phyloP scores from a whole-genome alignment of 2,797 vertebrate genomes.

The Gallinago stenura region DNA sequence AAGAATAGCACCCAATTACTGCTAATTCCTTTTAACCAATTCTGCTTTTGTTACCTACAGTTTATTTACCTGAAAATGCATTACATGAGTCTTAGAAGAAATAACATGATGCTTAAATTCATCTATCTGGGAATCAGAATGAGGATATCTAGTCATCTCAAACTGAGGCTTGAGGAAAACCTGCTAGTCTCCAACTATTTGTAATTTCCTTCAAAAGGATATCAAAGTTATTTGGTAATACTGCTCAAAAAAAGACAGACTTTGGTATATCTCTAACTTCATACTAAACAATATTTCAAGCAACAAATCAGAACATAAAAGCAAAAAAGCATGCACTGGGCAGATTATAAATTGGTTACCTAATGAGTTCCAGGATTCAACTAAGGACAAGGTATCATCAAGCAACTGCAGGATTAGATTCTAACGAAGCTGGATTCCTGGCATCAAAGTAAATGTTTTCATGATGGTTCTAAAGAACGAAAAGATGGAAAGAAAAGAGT shows the following conservation, averaged over 20 bases:
- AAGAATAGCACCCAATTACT: neutral
- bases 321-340: neutral
- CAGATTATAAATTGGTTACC: neutral
- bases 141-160: neutral
- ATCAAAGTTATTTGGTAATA: neutral
- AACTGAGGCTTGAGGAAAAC: neutral
- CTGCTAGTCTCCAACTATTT: neutral
- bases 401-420: neutral
- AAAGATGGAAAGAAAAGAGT: neutral
- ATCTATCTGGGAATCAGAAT: neutral
- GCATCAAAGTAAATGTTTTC: constrained; percentile 2
- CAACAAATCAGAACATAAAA: neutral
- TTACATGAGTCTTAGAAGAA: neutral
- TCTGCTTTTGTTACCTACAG: neutral
- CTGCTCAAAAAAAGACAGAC: neutral
- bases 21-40: neutral
- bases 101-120: neutral
- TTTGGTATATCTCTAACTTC: neutral
- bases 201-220: neutral
- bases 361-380: neutral
- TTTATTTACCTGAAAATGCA: neutral
- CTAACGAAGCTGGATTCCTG: neutral
- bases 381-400: neutral
- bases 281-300: neutral
- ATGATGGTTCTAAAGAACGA: neutral